Evolutionary conservation across 2,113 vertebrate genomes (phyloP), one percentile per base, ranked within the genome.

Genomic region (Gobio gobio): DNA sequence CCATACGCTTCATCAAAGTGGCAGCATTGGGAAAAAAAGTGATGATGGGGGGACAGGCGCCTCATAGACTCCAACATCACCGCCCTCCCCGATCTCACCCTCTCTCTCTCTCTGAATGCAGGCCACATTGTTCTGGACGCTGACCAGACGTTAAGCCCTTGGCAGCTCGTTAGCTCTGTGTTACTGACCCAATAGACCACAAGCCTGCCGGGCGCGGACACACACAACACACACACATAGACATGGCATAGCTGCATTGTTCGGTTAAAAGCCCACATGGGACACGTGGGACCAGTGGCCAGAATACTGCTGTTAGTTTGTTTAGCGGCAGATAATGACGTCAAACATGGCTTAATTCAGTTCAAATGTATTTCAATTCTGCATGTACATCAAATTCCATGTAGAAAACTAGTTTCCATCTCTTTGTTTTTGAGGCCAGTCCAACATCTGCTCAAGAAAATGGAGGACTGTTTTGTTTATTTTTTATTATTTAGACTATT

Each of bases 41-140:
- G 79, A 10, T 87, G 22, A 24, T 72, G 5, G 70, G 12, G 40
- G 2, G 77, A 66, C 24, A 79, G 77, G 77, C 73, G 64, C 90
- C 93, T 94, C 90, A 91, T 92, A 92, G 92, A 90, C 90, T 92
- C 90, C 87, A 89, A 89, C 24, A 81, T 86, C 86, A 78, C 77
- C 1, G 24, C 18, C 22, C 77, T 33, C 54, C 49, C 49, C 24
- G n/a, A 58, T 40, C 14, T 13, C 80, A 51, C 66, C 24, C 40
- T 75, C 70, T 76, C 78, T 24, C 16, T 47, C 36, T 66, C 59
- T 72, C 29, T 85, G 83, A 87, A 85, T 59, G 73, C 81, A 84
- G 77, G 61, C 84, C 75, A 88, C 76, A 84, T 73, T 81, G 66
- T 66, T 82, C 66, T 89, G 88, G 88, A 86, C 20, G 61, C 56